A percentile compares a stretch with the other conserved stretches of the same genome.
Conservation (phyloP, 2,888 invertebrate species). For the Leptopilina drosophilae region DNA sequence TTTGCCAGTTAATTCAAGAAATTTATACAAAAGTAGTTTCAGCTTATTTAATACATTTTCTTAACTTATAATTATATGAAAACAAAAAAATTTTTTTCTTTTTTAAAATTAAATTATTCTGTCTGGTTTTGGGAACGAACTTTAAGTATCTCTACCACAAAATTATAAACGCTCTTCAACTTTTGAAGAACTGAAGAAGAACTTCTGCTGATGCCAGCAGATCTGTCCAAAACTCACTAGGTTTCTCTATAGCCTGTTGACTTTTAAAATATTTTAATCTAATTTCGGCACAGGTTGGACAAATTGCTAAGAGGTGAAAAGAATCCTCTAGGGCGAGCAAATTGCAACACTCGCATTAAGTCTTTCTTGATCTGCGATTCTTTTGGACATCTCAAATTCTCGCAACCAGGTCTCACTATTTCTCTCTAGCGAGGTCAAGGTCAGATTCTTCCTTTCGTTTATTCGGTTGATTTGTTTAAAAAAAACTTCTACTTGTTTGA, state of each 20-base stretch:
- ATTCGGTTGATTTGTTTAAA: constrained; percentile 11
- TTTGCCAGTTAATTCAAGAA: too few relatives aligned
- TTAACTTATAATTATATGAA: too few relatives aligned
- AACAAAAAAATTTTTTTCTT: too few relatives aligned
- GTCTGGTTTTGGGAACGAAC: too few relatives aligned
- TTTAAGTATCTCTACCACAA: neutral
- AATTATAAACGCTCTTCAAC: neutral
- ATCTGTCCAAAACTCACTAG: neutral
- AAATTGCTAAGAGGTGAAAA: neutral
- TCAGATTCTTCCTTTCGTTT: neutral
- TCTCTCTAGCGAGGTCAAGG: neutral
- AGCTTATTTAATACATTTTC: too few relatives aligned
- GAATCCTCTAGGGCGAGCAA: constrained; percentile 1
- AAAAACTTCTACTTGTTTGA: neutral
- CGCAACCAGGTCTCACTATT: neutral
- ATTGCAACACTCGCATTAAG: neutral
- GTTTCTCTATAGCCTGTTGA: constrained; percentile 3
- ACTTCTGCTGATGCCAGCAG: neutral
- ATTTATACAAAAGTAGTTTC: too few relatives aligned
- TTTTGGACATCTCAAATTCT: neutral
- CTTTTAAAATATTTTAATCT: neutral
- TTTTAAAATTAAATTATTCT: too few relatives aligned
- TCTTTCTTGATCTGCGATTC: neutral
- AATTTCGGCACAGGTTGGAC: neutral
- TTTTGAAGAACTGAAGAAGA: too few relatives aligned